Base-by-base conservation (phyloP, 2,797 vertebrate genomes). In the Aplochiton taeniatus region DNA sequence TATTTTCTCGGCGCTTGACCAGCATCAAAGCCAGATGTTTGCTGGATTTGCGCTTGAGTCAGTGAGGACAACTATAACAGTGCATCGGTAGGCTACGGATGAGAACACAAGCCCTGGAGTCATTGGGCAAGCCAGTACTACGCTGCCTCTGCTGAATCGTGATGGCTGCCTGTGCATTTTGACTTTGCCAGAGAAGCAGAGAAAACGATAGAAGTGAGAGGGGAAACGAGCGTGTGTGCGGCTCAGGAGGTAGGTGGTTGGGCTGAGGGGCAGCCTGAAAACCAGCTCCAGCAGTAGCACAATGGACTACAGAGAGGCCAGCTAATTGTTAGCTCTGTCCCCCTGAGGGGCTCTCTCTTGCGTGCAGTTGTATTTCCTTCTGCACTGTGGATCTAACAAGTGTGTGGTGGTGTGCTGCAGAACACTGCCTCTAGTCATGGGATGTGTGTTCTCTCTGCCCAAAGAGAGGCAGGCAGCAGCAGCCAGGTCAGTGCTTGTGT, bases 1-100 rank as follows among this genome's bases (percentile, higher is more conserved):
- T 86, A 79, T 83, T 87, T 83, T 62, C 85, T 85, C 63, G 80
- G 79, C 81, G 78, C 81, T 46, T 56, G 47, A 52, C 45, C 58
- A 44, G 54, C 55, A 54, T 61, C 73, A 69, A 78, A 69, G 83
- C 91, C 92, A 93, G 91, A 92, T 91, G 91, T 91, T 82, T 60
- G 59, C 59, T 54, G 53, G 20, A 20, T 18, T 48, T 20, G 44
- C 17, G 53, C 17, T 47, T 61, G 46, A 62, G 31, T 6, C 11
- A n/a, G 60, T 18, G 31, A 62, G 60, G 43, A 16, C 10, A n/a
- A 20, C 48, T 17, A 17, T 31, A 61, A 48, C 47, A 50, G 44
- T 44, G 44, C 9, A 9, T 10, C 31, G 48, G 49, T 48, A 9
- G 31, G 47, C 31, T 31, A 8, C 46, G 10, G 60, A 51, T 47